phyloP scores from a whole-genome alignment of 2,113 vertebrate genomes.

The Herpetotheres cachinnans region DNA sequence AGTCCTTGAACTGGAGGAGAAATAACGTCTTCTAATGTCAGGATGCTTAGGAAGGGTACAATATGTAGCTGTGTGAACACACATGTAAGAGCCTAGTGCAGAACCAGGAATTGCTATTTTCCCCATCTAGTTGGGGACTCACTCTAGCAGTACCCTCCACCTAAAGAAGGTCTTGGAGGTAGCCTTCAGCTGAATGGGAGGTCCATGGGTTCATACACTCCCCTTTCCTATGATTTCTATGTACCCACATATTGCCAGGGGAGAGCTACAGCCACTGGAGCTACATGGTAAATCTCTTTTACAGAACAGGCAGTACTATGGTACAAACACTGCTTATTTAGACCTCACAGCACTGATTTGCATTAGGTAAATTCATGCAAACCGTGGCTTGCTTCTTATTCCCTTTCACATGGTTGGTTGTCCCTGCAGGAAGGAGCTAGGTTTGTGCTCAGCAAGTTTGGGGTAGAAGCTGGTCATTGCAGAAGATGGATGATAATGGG shows the following conservation, averaged over 20 bases:
- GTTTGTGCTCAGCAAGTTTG: not conserved
- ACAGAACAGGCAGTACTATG: not conserved
- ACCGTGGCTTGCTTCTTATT: not conserved
- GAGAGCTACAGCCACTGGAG: not conserved
- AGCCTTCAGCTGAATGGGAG: not conserved
- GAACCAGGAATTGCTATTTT: not conserved
- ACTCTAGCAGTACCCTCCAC: not conserved
- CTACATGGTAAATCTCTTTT: not conserved
- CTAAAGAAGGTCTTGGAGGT: not conserved
- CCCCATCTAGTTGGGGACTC: not conserved
- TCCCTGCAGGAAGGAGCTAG: not conserved
- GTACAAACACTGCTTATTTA: not conserved
- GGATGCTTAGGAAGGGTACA: not conserved
- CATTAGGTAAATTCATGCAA: not conserved
- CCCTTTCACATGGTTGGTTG: not conserved
- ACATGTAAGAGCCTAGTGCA: accelerated
- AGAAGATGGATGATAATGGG: not conserved
- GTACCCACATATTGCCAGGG: accelerated
- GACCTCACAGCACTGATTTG: not conserved
- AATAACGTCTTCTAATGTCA: not conserved
- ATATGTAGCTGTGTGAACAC: not conserved
- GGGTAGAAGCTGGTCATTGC: not conserved
- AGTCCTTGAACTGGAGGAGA: not conserved
- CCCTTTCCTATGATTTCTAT: not conserved
- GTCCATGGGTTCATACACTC: not conserved